Evolutionary conservation across 2,113 vertebrate species (phyloP), one percentile per base, ranked within the genome.

Genomic region (Jacana jacana): DNA sequence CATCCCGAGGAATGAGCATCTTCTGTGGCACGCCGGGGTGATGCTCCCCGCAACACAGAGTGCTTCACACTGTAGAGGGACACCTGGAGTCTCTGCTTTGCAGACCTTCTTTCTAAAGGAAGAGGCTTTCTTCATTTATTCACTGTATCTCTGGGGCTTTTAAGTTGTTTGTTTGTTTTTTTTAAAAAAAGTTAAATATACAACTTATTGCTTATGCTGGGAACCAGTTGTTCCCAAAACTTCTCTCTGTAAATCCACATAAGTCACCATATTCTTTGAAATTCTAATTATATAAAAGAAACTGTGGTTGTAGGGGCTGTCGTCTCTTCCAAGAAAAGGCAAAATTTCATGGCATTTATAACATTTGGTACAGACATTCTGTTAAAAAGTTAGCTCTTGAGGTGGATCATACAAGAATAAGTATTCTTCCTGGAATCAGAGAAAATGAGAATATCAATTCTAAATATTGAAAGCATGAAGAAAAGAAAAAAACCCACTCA

Each of bases 21-120:
- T 61, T 63, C 55, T 17, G 27, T 42, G 17, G 31, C 33, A 55
- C 2, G 0, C 11, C 0, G 1, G 3, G 1, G 22, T 8, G 16
- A 52, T 12, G 13, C 18, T 72, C 18, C 18, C 13, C 2, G 0
- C 30, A 75, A 30, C 42, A 57, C 17, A 49, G 15, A 35, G 14
- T 1, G 0, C 17, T 44, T 85, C 37, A 8, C 39, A 3, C 39
- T 66, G 51, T 13, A 46, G 52, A 75, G 46, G 54, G 18, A 69
- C 25, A 54, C 19, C 19, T 39, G 22, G 37, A 81, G 54, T 11
- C 15, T 8, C 13, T 4, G 3, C 28, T 61, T 30, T 7, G 12
- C 46, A 68, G 35, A 24, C 10, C 14, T 66, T 30, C 39, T 70
- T 55, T 52, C 58, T 52, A 80, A 52, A 72, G 37, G 27, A 72